Base-by-base conservation (phyloP, 1,140 invertebrate species). In the Microplitis mediator region DNA sequence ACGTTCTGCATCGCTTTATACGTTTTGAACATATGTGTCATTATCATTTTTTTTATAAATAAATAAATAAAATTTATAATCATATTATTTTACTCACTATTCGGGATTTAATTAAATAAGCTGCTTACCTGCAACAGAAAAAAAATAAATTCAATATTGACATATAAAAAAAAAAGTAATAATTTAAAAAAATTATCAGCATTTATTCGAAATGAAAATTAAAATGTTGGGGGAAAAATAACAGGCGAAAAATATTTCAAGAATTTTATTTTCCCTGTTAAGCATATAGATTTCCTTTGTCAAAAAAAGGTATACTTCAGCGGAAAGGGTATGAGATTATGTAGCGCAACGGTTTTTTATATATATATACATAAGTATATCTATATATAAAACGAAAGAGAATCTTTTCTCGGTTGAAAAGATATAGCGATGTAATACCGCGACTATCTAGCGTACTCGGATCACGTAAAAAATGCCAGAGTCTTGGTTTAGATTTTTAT, bases 391-490 rank as follows among this genome's bases (percentile, higher is more conserved):
- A 45, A 45, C 3, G 5, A 45, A 45, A 45, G 39, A 45, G 39
- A 45, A 45, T 45, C 23, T 31, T 16, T 16, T 9, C 23, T 58
- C 16, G 23, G 56, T 58, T 58, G 56, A 62, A 62, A 62, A 62
- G 32, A 36, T 62, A 39, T 62, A 13, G 60, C 34, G 34, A 62
- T 13, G 31, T 61, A 69, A 65, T 61, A 50, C 34, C 54, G 34
- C 14, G 34, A 69, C 68, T 69, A 56, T 69, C 68, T 69, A 69
- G 36, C 52, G 68, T 69, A 69, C 68, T 39, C 68, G 68, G 68
- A 69, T 69, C 68, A 69, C 68, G 68, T 69, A 69, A 58, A 69
- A 69, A 69, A 69, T 69, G 68, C 54, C 68, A 45, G 34, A 16
- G 39, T 56, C 68, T 61, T 39, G 32, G 4, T 69, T 31, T 56